Base-by-base conservation (phyloP, 1,140 invertebrate genomes). In the Drosophila sechellia region DNA sequence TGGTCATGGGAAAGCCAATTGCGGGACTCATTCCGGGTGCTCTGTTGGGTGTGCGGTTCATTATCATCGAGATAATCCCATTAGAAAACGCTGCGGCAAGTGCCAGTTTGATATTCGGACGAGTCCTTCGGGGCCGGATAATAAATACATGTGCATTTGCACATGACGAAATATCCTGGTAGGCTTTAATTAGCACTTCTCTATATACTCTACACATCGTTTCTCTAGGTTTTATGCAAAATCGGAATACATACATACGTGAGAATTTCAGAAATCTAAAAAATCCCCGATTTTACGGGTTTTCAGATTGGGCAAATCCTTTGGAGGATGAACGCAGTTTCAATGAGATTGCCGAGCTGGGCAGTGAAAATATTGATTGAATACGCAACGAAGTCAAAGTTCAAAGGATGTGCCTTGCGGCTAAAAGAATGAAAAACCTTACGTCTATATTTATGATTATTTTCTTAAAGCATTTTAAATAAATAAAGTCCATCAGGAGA, bases 1-100 rank as follows among this genome's bases (percentile, higher is more conserved):
- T 80, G 59, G 81, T 70, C 84, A 87, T 87, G 84, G 85, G 84
- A 87, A 89, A 66, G 66, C 79, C 84, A 87, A 87, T 86, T 87
- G 70, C 50, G 54, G 54, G 57, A 37, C 35, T 63, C 35, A 57
- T 50, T 42, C 65, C 48, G 58, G 56, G 27, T 49, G 35, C 61
- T 25, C 42, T 11, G 56, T 37, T 34, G 64, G 59, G 64, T 68
- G 71, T 89, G 85, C 72, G 84, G 84, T 80, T 87, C 81, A 80
- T 84, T 89, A 87, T 84, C 66, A 63, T 72, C 40, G 40, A 59
- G 60, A 64, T 89, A 87, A 89, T 84, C 84, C 85, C 42, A 70
- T 66, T 79, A 72, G 72, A 63, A 74, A 79, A 80, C 61, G 45
- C 35, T 43, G 42, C 40, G 59, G 68, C 81, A 84, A 85, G 81